A percentile compares a stretch with the other conserved stretches of the same genome.
phyloP scores from a whole-genome alignment of 2,888 invertebrate species.

The Melieria omissa region DNA sequence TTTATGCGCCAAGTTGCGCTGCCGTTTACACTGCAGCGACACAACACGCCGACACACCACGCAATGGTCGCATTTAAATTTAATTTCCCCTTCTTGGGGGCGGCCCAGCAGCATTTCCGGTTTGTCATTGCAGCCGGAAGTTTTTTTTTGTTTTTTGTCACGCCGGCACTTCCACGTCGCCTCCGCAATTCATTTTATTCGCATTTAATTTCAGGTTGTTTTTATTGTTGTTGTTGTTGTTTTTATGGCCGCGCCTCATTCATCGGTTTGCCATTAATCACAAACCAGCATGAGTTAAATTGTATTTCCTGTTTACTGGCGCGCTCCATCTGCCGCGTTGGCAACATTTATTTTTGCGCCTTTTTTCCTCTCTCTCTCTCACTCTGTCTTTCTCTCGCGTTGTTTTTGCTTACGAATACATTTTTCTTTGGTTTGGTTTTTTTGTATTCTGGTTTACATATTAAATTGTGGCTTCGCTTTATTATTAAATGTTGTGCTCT shows the following conservation, averaged over 20 bases:
- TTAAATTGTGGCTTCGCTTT: background rate
- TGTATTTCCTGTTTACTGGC: slow-evolving; percentile 27
- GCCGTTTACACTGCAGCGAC: no score
- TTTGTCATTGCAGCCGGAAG: slow-evolving; percentile 11
- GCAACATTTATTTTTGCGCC: background rate
- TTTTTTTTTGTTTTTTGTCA: background rate
- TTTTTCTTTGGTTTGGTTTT: background rate
- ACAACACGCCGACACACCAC: slow-evolving; percentile 3
- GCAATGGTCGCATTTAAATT: slow-evolving; percentile 41
- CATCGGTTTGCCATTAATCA: slow-evolving; percentile 10
- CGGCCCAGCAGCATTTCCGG: slow-evolving; percentile 19
- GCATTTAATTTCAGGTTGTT: background rate
- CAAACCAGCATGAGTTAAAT: slow-evolving; percentile 13
- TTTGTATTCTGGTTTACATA: background rate
- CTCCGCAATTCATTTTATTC: background rate
- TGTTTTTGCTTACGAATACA: background rate
- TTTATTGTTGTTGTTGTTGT: background rate
- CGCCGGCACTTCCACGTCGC: background rate
- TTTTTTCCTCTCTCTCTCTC: background rate
- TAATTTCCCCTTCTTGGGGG: slow-evolving; percentile 45
- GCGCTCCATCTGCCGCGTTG: background rate
- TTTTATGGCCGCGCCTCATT: background rate
- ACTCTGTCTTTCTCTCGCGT: background rate
- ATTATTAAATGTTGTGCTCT: background rate
- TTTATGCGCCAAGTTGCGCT: no score